phyloP scores from a whole-genome alignment of 2,888 invertebrate genomes.

The Geotrupes spiniger region DNA sequence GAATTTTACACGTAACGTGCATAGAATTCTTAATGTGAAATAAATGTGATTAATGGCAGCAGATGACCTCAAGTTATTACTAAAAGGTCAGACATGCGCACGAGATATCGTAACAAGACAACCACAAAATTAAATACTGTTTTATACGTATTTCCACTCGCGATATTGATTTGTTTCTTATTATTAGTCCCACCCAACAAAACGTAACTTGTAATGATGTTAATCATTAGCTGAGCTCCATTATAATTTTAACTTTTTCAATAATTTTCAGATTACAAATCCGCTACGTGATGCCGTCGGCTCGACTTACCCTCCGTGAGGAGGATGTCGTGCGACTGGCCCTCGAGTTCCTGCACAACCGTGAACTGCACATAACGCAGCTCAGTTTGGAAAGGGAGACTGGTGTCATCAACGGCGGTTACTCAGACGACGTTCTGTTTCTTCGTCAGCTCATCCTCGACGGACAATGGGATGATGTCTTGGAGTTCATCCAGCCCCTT shows the following conservation, averaged over 20 bases:
- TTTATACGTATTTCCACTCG: too few species aligned
- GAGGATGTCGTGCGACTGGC: slow-evolving; percentile 85
- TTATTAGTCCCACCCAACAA: too few species aligned
- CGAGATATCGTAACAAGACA: too few species aligned
- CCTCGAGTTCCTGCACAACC: slow-evolving; percentile 82
- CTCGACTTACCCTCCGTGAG: slow-evolving; percentile 80
- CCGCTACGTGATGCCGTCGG: slow-evolving; percentile 71
- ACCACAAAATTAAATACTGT: too few species aligned
- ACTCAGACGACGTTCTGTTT: slow-evolving; percentile 91
- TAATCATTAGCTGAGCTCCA: background rate
- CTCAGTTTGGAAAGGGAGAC: slow-evolving; percentile 91
- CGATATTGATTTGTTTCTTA: too few species aligned
- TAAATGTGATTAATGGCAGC: too few species aligned
- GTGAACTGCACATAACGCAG: slow-evolving; percentile 89
- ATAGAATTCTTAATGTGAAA: too few species aligned
- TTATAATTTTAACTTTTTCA: slow-evolving; percentile 8
- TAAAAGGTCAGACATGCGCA: too few species aligned
- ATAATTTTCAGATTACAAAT: slow-evolving; percentile 47
- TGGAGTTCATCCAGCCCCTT: slow-evolving; percentile 93
- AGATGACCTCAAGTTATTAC: too few species aligned
- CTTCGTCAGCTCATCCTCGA: slow-evolving; percentile 91
- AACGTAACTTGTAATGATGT: slow-evolving; percentile 1
- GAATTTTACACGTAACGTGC: too few species aligned
- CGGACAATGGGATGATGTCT: slow-evolving; percentile 97
- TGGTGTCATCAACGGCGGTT: slow-evolving; percentile 90